Conservation (phyloP, 2,797 vertebrate species). For the Tarsius wallacei region DNA sequence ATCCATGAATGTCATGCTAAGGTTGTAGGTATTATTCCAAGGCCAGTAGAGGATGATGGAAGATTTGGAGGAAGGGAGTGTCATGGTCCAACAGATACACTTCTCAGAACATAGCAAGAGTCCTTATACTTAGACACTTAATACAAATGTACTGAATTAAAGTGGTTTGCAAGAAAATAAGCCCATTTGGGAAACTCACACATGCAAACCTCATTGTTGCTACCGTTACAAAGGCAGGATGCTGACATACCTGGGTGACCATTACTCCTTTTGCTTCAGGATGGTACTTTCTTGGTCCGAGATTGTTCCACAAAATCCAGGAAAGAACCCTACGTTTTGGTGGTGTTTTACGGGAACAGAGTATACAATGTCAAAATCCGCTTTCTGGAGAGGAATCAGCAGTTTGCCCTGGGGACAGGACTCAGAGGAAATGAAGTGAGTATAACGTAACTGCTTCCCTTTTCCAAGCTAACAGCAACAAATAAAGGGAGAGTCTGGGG, state of each 20-base stretch:
- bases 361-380: constrained; percentile 97
- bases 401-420: constrained; percentile 94
- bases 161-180: neutral
- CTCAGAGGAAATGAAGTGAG: constrained; percentile 94
- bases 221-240: fast-evolving
- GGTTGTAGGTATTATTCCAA: fast-evolving
- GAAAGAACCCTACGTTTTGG: constrained; percentile 94
- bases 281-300: constrained; percentile 95
- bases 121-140: neutral
- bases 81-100: neutral
- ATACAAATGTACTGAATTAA: neutral
- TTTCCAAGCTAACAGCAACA: neutral
- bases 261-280: constrained; percentile 88
- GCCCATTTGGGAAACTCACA: neutral
- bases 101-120: neutral
- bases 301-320: constrained; percentile 92
- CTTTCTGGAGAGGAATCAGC: constrained; percentile 91
- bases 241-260: neutral
- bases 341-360: constrained; percentile 93
- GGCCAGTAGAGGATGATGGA: fast-evolving
- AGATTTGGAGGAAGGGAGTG: neutral
- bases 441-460: neutral
- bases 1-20: fast-evolving
- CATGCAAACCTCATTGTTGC: neutral
- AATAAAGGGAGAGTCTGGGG: neutral